A percentile compares a stretch with the other conserved stretches of the same genome.
Conservation (phyloP, 2,888 invertebrate species). For the Teleiodes luculella region DNA sequence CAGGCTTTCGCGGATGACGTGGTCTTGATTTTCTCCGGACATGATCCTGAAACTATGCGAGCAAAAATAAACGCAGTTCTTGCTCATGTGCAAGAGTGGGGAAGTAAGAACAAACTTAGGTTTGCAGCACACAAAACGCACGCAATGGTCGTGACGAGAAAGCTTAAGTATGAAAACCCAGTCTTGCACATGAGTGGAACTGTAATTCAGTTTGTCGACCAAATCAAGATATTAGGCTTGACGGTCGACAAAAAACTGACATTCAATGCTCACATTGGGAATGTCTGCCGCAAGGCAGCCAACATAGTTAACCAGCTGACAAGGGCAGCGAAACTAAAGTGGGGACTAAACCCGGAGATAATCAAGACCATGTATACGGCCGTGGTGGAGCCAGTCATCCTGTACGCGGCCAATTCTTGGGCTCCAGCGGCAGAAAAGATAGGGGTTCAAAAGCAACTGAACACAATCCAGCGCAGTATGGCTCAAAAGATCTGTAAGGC, state of each 20-base stretch:
- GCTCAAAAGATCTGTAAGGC: slow-evolving; percentile 17
- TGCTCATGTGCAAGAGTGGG: slow-evolving; percentile 6
- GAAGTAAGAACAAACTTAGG: background rate
- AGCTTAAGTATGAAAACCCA: background rate
- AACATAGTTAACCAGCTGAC: slow-evolving; percentile 6
- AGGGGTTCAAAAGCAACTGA: background rate
- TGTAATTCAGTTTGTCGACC: background rate
- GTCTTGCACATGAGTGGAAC: slow-evolving; percentile 7
- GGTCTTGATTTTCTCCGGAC: slow-evolving; percentile 1
- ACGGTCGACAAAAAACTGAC: slow-evolving; percentile 16
- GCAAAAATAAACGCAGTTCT: slow-evolving; percentile 13
- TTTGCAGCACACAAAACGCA: background rate
- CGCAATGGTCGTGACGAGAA: background rate
- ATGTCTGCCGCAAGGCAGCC: background rate
- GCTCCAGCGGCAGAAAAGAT: background rate
- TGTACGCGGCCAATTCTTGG: slow-evolving; percentile 18
- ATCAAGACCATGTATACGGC: slow-evolving; percentile 7
- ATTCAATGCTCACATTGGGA: slow-evolving; percentile 1
- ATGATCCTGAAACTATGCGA: background rate
- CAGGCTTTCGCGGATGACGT: background rate
- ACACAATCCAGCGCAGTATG: background rate
- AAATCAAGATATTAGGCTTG: slow-evolving; percentile 20
- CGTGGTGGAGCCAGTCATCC: background rate
- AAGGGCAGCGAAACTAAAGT: slow-evolving; percentile 6
- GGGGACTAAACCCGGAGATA: slow-evolving; percentile 12